A percentile compares a stretch with the other conserved stretches of the same genome.
These are phyloP conservation scores for Rhagium mordax DNA, from an alignment of 2,888 invertebrate species.

Conservation along the genomic window DNA sequence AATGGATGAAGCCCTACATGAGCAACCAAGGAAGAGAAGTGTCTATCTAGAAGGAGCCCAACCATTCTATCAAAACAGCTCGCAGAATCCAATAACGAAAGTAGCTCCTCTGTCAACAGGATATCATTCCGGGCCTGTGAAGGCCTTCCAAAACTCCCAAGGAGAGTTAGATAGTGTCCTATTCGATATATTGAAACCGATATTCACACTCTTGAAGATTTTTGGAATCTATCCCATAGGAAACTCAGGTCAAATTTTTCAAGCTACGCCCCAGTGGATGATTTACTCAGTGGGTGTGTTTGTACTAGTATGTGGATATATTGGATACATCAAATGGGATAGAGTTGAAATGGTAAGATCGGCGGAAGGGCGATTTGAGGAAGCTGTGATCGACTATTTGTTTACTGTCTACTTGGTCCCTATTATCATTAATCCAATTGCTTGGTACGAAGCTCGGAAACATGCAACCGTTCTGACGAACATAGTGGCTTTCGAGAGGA, in stretches of 20 bases:
- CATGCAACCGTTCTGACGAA: constrained; percentile 76
- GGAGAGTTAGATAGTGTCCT: constrained; percentile 42
- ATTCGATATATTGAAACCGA: constrained; percentile 68
- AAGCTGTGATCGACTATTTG: constrained; percentile 82
- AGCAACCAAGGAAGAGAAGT: constrained; percentile 49
- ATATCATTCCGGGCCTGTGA: constrained; percentile 40
- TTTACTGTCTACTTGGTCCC: constrained; percentile 83
- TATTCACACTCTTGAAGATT: constrained; percentile 70
- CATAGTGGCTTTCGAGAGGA: constrained; percentile 79
- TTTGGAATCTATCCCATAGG: constrained; percentile 78
- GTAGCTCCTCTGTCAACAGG: constrained; percentile 58
- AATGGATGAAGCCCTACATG: constrained; percentile 42
- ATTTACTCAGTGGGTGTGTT: constrained; percentile 75
- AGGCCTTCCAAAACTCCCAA: constrained; percentile 42
- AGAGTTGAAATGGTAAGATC: constrained; percentile 76
- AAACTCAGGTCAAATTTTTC: constrained; percentile 69
- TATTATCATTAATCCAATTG: constrained; percentile 75
- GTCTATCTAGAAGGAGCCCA: constrained; percentile 63
- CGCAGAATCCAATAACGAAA: constrained; percentile 53
- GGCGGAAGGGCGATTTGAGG: constrained; percentile 80
- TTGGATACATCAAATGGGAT: constrained; percentile 76
- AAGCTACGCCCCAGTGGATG: constrained; percentile 73
- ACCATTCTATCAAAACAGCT: constrained; percentile 51
- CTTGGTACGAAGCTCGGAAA: constrained; percentile 78
- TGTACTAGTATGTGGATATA: constrained; percentile 64